Base-by-base conservation (phyloP, 2,113 vertebrate species). In the Uria aalge region DNA sequence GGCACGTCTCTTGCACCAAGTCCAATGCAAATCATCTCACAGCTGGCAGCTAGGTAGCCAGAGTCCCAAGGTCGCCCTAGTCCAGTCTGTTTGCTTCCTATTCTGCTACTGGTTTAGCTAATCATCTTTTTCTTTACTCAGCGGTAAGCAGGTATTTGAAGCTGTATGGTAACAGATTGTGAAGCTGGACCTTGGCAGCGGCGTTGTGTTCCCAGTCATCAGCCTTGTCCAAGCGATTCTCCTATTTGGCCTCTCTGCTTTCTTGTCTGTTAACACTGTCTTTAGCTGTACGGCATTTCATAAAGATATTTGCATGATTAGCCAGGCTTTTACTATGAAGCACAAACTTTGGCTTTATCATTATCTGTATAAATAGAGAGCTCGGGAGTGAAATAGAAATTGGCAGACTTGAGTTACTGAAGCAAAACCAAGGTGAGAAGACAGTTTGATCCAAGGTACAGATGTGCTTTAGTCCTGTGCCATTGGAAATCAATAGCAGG, bases 71-170 rank as follows among this genome's bases (percentile, higher is more conserved):
- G 75, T 94, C 66, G 36, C 88, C 94, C 64, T 50, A 55, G 63
- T 78, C 75, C 36, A n/a, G 30, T 53, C 80, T 78, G 24, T 91
- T 94, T 84, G 50, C 71, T 96, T 97, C 95, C 95, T 89, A 24
- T 97, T 94, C 90, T 95, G 83, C 95, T 95, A 9, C 77, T 94
- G 73, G 52, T 94, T 96, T 90, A 96, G 93, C 62, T 48, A 94
- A 68, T 66, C 22, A 40, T 93, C 53, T 71, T 93, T 91, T 94
- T 96, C 80, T 93, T 94, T 96, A 45, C 86, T 81, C 57, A 29
- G 56, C 12, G 57, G 82, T 91, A 90, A 90, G 88, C 92, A 96
- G 73, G 92, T 94, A 88, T 96, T 96, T 96, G 75, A 91, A 84
- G 64, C 84, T 55, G 21, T 43, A 47, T 68, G 71, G 91, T 89